Evolutionary conservation across 2,113 vertebrate genomes (phyloP).

Genomic region (Tragelaphus strepsiceros): DNA sequence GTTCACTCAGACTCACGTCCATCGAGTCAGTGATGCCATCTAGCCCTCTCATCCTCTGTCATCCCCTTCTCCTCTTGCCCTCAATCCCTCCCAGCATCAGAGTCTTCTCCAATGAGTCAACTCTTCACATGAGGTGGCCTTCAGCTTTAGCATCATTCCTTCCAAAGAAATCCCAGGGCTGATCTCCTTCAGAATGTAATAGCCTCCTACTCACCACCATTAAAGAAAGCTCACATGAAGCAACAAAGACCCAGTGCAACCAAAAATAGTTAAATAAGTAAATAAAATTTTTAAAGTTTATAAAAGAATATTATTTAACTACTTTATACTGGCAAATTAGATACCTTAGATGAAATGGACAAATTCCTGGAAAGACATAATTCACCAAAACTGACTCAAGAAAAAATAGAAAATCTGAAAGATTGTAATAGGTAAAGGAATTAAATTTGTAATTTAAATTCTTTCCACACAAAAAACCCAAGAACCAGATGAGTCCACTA

Average conservation of each 20-base stretch:
- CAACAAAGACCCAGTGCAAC: background rate
- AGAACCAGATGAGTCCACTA: background rate
- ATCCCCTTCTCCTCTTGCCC: too few relatives aligned
- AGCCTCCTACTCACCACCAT: background rate
- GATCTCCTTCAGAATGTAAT: too few relatives aligned
- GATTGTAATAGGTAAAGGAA: background rate
- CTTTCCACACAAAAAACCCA: background rate
- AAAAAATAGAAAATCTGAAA: background rate
- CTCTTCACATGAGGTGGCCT: too few relatives aligned
- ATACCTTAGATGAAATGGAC: background rate
- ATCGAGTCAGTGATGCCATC: too few relatives aligned
- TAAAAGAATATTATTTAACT: background rate
- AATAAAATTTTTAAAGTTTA: background rate
- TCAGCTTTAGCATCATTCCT: too few relatives aligned
- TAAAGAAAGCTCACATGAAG: background rate
- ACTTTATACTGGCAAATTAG: background rate
- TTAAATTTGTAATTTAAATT: background rate
- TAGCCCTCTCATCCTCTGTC: too few relatives aligned
- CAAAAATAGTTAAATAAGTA: background rate
- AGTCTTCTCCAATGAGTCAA: too few relatives aligned
- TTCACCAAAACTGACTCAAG: background rate
- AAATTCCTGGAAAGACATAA: background rate
- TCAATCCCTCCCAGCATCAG: too few relatives aligned
- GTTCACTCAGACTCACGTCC: too few relatives aligned
- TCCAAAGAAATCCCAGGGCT: too few relatives aligned